These are phyloP conservation scores for Chironex yamaguchii DNA, from an alignment of 30 jellyfish, hydroid and myxozoan species.

Conservation along the genomic window DNA sequence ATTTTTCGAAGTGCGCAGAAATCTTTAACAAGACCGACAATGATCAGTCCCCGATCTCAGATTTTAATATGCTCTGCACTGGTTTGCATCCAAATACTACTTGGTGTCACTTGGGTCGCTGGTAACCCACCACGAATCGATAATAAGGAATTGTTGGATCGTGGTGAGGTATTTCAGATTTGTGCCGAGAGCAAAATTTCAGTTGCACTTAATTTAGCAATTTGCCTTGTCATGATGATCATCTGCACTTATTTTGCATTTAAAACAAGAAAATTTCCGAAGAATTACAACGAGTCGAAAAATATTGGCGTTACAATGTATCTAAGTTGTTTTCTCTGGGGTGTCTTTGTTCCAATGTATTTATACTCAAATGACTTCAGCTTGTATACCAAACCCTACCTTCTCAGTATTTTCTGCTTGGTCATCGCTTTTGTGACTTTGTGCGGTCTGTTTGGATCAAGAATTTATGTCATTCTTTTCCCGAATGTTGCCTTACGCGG, in stretches of 20 bases:
- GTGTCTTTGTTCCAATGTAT: conserved; percentile 59
- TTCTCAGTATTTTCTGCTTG: conserved; percentile 41
- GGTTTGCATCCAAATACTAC: conserved; percentile 72
- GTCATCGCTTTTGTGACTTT: conserved; percentile 58
- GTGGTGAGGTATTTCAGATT: conserved; percentile 35
- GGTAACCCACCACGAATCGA: conserved; percentile 75
- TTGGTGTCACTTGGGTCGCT: conserved; percentile 86
- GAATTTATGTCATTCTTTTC: conserved; percentile 15
- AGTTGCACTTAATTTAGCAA: conserved; percentile 67
- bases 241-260: conserved; percentile 87
- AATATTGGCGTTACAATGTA: conserved; percentile 95
- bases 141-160: not conserved
- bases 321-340: conserved; percentile 87
- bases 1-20: conserved; percentile 77
- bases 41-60: conserved; percentile 88
- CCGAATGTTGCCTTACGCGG: not conserved
- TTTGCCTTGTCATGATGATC: conserved; percentile 81
- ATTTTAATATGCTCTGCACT: conserved; percentile 68
- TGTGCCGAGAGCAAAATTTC: conserved; percentile 70
- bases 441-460: conserved; percentile 71
- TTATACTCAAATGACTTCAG: conserved; percentile 23
- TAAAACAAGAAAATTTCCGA: conserved; percentile 92
- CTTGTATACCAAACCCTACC: conserved; percentile 9
- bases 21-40: conserved; percentile 39
- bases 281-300: conserved; percentile 88